phyloP scores from a whole-genome alignment of 2,113 vertebrate species.

The Malurus elegans region DNA sequence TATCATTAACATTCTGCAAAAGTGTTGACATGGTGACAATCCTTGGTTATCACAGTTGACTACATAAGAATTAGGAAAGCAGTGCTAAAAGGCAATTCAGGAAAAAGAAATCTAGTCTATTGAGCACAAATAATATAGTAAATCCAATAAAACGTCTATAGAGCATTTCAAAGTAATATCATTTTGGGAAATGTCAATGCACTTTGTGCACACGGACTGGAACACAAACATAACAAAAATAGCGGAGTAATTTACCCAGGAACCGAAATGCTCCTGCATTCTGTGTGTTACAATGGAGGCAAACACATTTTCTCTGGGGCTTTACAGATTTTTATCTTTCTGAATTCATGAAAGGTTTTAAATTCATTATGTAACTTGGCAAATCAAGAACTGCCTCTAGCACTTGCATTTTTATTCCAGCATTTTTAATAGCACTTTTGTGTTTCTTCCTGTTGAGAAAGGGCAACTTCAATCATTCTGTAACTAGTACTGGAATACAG shows the following conservation, averaged over 20 bases:
- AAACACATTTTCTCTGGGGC: background rate
- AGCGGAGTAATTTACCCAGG: background rate
- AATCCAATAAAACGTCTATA: background rate
- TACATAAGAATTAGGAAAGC: background rate
- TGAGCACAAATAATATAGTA: background rate
- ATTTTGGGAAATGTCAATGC: background rate
- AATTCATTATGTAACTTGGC: background rate
- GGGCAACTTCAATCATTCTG: background rate
- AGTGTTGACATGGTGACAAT: conserved; percentile 43
- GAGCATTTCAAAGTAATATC: background rate
- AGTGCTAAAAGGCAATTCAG: background rate
- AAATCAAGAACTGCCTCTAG: conserved; percentile 2
- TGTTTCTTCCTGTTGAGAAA: background rate
- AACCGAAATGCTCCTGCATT: background rate
- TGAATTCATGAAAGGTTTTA: background rate
- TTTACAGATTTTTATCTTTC: conserved; percentile 9
- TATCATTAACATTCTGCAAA: conserved; percentile 16
- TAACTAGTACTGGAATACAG: background rate
- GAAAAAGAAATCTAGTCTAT: background rate
- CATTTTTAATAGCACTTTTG: background rate
- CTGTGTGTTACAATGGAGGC: background rate
- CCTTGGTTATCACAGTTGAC: background rate
- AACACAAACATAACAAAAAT: background rate
- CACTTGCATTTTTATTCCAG: background rate
- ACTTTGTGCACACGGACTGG: background rate